phyloP scores from a whole-genome alignment of 2,797 vertebrate species.

The Distichodus sexfasciatus region DNA sequence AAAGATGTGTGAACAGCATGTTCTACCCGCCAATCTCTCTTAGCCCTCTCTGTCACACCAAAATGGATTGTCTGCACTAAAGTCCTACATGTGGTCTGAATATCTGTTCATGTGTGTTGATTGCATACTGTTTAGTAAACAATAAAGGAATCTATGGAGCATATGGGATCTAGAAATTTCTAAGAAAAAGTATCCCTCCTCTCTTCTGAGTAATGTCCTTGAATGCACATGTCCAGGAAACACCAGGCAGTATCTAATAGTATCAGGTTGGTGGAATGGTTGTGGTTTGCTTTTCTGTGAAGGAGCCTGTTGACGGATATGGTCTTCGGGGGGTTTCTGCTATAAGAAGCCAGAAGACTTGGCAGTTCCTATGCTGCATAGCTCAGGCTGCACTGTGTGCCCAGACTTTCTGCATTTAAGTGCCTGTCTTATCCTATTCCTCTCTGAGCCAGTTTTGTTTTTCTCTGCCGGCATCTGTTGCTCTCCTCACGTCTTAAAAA shows the following conservation, averaged over 20 bases:
- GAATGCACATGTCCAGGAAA: conserved; percentile 31
- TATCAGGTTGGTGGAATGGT: neutral
- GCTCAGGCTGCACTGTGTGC: conserved; percentile 41
- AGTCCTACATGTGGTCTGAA: neutral
- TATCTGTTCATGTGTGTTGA: conserved; percentile 1
- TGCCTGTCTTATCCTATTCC: conserved; percentile 37
- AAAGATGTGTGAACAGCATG: conserved; percentile 4
- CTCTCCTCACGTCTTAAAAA: conserved; percentile 17
- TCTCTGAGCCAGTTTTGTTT: conserved; percentile 35
- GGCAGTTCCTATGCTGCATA: conserved; percentile 38
- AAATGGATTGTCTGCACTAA: neutral
- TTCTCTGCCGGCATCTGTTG: conserved; percentile 28
- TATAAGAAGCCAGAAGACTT: conserved; percentile 36
- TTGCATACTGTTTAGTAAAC: conserved; percentile 7
- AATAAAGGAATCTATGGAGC: no score
- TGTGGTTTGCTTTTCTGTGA: neutral
- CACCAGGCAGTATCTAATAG: conserved; percentile 53
- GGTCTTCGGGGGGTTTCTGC: conserved; percentile 35
- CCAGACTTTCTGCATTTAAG: conserved; percentile 55
- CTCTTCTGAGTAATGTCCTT: conserved; percentile 12
- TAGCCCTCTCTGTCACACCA: neutral
- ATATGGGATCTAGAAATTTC: conserved; percentile 25
- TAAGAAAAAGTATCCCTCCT: conserved; percentile 4
- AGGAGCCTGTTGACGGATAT: conserved; percentile 29
- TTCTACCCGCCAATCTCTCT: neutral